Evolutionary conservation across 35 echinoderm and acorn worm species (phyloP).

Genomic region (Heliocidaris tuberculata): DNA sequence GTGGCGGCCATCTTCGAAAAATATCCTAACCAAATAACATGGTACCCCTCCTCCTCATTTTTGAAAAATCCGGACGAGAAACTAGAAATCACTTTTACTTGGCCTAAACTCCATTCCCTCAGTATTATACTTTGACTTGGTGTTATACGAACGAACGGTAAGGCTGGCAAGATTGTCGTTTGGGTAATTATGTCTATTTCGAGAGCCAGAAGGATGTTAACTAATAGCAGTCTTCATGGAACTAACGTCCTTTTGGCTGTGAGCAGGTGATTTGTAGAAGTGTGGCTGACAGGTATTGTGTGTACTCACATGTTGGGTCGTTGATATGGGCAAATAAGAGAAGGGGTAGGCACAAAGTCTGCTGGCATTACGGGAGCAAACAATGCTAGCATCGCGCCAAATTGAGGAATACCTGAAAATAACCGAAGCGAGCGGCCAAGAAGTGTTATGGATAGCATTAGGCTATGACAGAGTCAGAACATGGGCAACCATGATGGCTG

Average conservation of each 20-base stretch:
- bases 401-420: not conserved
- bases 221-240: not conserved
- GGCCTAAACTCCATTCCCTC: not conserved
- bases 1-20: too few species aligned
- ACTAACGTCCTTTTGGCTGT: not conserved
- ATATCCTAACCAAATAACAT: too few species aligned
- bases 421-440: not conserved
- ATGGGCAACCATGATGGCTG: not conserved
- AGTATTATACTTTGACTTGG: not conserved
- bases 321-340: not conserved
- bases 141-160: not conserved
- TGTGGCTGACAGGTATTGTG: not conserved
- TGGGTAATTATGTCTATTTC: not conserved
- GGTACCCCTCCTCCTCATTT: too few species aligned
- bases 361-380: constrained; percentile 1
- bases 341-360: not conserved
- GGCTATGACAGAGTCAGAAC: not conserved
- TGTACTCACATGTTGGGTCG: not conserved
- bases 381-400: not conserved
- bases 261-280: not conserved
- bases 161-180: not conserved
- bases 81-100: too few species aligned
- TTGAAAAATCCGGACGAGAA: too few species aligned
- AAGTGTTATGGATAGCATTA: not conserved
- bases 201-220: not conserved